Evolutionary conservation across 2,113 vertebrate species (phyloP), one percentile per base, ranked within the genome.

Genomic region (Takifugu flavidus): DNA sequence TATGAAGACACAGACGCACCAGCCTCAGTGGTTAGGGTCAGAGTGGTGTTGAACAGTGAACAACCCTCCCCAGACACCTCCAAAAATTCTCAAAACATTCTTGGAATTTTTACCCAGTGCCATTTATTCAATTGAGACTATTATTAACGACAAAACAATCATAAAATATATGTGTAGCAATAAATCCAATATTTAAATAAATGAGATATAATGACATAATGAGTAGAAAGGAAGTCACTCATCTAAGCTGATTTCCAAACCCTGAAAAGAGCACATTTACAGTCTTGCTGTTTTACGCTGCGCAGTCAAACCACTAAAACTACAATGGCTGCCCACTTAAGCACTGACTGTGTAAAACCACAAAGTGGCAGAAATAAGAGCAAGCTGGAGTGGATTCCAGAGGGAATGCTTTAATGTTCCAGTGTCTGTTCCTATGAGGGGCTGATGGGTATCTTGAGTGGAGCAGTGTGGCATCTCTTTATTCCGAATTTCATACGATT

Each of bases 1-100:
- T 67, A 72, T 68, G 74, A 85, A 70, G 66, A 75, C 70, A 87
- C 82, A 88, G 75, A 83, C 82, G 90, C 87, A 86, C 90, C 70
- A 72, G 78, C 77, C 75, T 74, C 82, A 86, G 86, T 64, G 63
- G 65, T 83, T 53, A 71, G 77, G 82, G 74, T 85, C 82, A 77
- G 66, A 62, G 55, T 56, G 67, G 64, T 61, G 69, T 65, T 29
- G 44, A 64, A 62, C 25, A 71, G 61, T 63, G 70, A 62, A 62
- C 67, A 74, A 67, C 62, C 77, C 65, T 72, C 56, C 59, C 59
- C 55, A n/a, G 42, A 20, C 20, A 20, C 20, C 20, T 20, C 20
- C 20, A 20, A 20, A 20, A 20, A 20, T 20, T 20, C 20, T 20
- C 20, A 20, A 20, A 20, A 20, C 20, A 55, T 54, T 70, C 58